Evolutionary conservation across 2,797 vertebrate genomes (phyloP), one percentile per base, ranked within the genome.

Genomic region (Natrix natrix): DNA sequence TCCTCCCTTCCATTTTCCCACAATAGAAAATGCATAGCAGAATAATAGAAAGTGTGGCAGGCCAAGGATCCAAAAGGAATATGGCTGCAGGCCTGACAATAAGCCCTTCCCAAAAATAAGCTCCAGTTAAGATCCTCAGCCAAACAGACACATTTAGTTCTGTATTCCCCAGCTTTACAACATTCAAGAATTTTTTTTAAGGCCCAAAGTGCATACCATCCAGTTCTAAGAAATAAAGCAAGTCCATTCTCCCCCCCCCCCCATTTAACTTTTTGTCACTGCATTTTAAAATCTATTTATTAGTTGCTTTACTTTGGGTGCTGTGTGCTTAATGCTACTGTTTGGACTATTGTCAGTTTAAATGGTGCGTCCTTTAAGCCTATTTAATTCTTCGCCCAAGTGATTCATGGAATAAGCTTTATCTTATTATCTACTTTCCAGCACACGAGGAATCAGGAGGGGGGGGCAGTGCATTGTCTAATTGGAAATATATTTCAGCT

Each of bases 361-460:
- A 93, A 89, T 32, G 32, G 48, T 32, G 66, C 59, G 12, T 89
- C 56, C 90, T 89, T 91, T 88, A 89, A 93, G 63, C 22, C 87
- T 55, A 57, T 52, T 91, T 91, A 89, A 86, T 91, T 93, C 93
- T 91, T 93, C 86, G 57, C 86, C 87, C 88, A 91, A 86, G 86
- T 91, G 59, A 89, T 91, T 93, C 91, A 88, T 91, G 92, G 37
- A 91, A 91, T 89, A 89, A 83, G 59, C 69, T 37, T 37, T 37
- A 37, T 37, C 32, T 1, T 37, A 86, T 89, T 89, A 91, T 91
- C 90, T 91, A 89, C 43, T 91, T 93, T 87, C 66, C 11, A 54
- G 69, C 87, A 17, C 90, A 86, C 86, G 83, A 91, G 93, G 87
- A 89, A 89, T 48, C 32, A 26, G 66, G 28, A n/a, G 57, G 32